These are phyloP conservation scores for Hirtodrosophila duncani DNA, from an alignment of 2,888 invertebrate genomes.

Conservation along the genomic window DNA sequence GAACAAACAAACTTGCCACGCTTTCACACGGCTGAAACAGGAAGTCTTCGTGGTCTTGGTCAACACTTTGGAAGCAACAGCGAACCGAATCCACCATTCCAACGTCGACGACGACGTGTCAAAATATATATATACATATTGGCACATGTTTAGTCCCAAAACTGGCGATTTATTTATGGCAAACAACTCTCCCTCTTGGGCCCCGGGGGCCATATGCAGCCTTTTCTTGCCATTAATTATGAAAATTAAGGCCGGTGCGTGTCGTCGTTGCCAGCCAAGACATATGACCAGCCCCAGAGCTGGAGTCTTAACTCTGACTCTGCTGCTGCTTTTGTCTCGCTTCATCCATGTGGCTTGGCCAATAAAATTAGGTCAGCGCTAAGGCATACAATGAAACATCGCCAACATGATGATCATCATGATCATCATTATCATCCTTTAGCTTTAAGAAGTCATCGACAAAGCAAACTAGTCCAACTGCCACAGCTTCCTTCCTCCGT, in stretches of 20 bases:
- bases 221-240: slow-evolving; percentile 59
- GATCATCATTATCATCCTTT: too few relatives aligned
- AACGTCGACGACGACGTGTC: slow-evolving; percentile 28
- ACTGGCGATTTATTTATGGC: slow-evolving; percentile 43
- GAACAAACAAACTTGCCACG: slow-evolving; percentile 11
- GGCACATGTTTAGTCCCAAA: slow-evolving; percentile 42
- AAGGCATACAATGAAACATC: slow-evolving; percentile 19
- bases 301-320: slow-evolving; percentile 7
- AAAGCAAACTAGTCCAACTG: slow-evolving; percentile 53
- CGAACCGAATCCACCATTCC: too few relatives aligned
- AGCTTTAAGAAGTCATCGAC: slow-evolving; percentile 5
- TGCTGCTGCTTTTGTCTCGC: slow-evolving; percentile 7
- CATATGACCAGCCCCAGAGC: slow-evolving; percentile 43
- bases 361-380: slow-evolving; percentile 64
- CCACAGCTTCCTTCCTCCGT: slow-evolving; percentile 29
- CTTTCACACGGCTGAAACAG: slow-evolving; percentile 29
- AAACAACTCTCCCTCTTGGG: slow-evolving; percentile 25
- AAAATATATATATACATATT: slow-evolving; percentile 14
- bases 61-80: too few relatives aligned
- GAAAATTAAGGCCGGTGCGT: slow-evolving; percentile 68
- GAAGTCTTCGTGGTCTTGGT: slow-evolving; percentile 45
- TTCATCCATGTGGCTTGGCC: slow-evolving; percentile 40
- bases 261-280: slow-evolving; percentile 45
- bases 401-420: slow-evolving; percentile 9
- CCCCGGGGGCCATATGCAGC: slow-evolving; percentile 21